Evolutionary conservation across 2,888 invertebrate genomes (phyloP).

Genomic region (Platynereis dumerilii): DNA sequence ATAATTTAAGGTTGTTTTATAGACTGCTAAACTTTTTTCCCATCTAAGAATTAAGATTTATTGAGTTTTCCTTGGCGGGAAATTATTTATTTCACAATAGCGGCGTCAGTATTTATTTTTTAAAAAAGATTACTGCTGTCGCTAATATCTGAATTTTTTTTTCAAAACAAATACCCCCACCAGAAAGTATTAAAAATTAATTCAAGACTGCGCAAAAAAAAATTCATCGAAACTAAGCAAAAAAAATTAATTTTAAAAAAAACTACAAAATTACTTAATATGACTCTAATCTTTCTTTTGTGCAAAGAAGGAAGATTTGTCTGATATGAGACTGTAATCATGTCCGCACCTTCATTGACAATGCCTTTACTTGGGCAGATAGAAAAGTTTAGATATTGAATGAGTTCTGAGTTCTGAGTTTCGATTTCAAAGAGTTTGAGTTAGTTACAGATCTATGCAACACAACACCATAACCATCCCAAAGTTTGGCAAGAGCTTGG

Average conservation of each 20-base stretch:
- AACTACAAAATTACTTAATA: conserved; percentile 53
- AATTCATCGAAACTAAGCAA: conserved; percentile 51
- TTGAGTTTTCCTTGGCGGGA: too few relatives aligned
- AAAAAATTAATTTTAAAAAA: conserved; percentile 51
- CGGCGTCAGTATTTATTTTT: too few relatives aligned
- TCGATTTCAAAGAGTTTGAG: not conserved
- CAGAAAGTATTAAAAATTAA: conserved; percentile 41
- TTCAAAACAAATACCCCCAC: conserved; percentile 45
- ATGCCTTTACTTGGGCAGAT: not conserved
- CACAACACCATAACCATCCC: not conserved
- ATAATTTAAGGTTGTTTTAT: too few relatives aligned
- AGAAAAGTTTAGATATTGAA: not conserved
- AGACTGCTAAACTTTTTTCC: too few relatives aligned
- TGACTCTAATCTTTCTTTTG: conserved; percentile 55
- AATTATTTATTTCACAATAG: too few relatives aligned
- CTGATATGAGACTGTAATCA: conserved; percentile 26
- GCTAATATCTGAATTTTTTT: conserved; percentile 52
- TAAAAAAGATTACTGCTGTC: too few relatives aligned
- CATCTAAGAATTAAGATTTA: too few relatives aligned
- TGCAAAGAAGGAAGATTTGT: conserved; percentile 45
- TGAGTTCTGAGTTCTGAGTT: too few relatives aligned
- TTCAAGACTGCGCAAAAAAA: conserved; percentile 39
- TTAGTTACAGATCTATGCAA: too few relatives aligned
- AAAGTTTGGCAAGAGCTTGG: conserved; percentile 7
- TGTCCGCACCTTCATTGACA: conserved; percentile 27